Percentiles rank a stretch among this genome's conserved stretches.
Conservation (phyloP, 2,797 vertebrate species). For the Sebastes kiyomatsui region DNA sequence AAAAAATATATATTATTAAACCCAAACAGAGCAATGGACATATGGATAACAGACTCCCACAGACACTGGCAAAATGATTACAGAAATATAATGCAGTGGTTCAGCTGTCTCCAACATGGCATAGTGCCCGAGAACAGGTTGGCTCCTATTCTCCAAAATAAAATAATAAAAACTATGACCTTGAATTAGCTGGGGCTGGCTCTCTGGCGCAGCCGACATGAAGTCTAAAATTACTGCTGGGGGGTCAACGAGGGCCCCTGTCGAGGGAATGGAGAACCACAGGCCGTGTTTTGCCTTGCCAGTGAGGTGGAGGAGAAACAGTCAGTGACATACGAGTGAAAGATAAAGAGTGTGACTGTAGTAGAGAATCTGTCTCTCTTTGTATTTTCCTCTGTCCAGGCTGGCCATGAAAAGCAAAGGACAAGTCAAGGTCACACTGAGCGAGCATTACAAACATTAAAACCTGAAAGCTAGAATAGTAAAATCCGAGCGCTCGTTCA, state of each 20-base stretch:
- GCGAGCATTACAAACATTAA: constrained; percentile 52
- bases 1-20: constrained; percentile 42
- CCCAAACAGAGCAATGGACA: constrained; percentile 30
- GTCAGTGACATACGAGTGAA: constrained; percentile 74
- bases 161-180: constrained; percentile 77
- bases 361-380: constrained; percentile 23
- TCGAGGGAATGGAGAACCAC: constrained; percentile 72
- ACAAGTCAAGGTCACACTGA: constrained; percentile 54
- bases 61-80: constrained; percentile 41
- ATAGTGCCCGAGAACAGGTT: constrained; percentile 53
- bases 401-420: constrained; percentile 25
- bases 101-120: constrained; percentile 46
- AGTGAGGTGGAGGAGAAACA: constrained; percentile 74
- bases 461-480: constrained; percentile 48
- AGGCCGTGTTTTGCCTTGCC: constrained; percentile 62
- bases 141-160: constrained; percentile 62
- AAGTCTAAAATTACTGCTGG: constrained; percentile 84
- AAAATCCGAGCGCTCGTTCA: constrained; percentile 45
- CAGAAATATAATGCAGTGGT: constrained; percentile 36
- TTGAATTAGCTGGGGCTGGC: constrained; percentile 77
- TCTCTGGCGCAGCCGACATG: constrained; percentile 76
- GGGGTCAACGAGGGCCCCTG: constrained; percentile 75
- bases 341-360: constrained; percentile 46
- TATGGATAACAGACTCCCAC: constrained; percentile 35
- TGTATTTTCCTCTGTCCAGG: constrained; percentile 26